Evolutionary conservation across 2,888 invertebrate genomes (phyloP), one percentile per base, ranked within the genome.

Genomic region (Stegana nigrithorax): DNA sequence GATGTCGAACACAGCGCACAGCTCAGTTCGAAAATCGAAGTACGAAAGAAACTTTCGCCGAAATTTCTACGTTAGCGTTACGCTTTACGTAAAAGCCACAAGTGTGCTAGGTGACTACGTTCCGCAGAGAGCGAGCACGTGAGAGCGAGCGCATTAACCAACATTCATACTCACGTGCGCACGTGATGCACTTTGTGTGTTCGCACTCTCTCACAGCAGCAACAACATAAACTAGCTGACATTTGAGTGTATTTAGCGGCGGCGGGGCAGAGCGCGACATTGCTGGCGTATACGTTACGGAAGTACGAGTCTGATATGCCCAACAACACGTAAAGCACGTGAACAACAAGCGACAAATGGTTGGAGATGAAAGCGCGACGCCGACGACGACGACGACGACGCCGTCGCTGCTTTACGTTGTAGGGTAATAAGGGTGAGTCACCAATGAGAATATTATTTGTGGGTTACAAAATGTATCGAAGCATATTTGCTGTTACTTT

Each of bases 41-140:
- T 25, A 29, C 58, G 57, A 58, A 57, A n/a, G 0, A 32, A 76
- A 72, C 12, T 19, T 42, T n/a, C 17, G 19, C 74, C 68, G 66
- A 66, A 10, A 39, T 39, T 39, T 39, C 17, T n/a, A 39, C 39
- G 39, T 39, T 39, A 39, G 12, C 10, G 5, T 4, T 36, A 36
- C 10, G 36, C 67, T 77, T 74, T 69, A 61, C 79, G 59, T 60
- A 71, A 73, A 73, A 69, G 70, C 55, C 21, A 47, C 29, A 51
- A 50, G 50, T 60, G 57, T 63, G 51, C 60, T 55, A 39, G 59
- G 57, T 36, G 51, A 8, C 29, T 32, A 10, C 50, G 47, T 39
- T n/a, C 14, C 2, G 17, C 58, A 64, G 64, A 63, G 45, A 44
- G 56, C 12, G 23, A 25, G 55, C 53, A 32, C 63, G 53, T 44